phyloP scores from a whole-genome alignment of 2,113 vertebrate genomes.

The Carassius auratus region DNA sequence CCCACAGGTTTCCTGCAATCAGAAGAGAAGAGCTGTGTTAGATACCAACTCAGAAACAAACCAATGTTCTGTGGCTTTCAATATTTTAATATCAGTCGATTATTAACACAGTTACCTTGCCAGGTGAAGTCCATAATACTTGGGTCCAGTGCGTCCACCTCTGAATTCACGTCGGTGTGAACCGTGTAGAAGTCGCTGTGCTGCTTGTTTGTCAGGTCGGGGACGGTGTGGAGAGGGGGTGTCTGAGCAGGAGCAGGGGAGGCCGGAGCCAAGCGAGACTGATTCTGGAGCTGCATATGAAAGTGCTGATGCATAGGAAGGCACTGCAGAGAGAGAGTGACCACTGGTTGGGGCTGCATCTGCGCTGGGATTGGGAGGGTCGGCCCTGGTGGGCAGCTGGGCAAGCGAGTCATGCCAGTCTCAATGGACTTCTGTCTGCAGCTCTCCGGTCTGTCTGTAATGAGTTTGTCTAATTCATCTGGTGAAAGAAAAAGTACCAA shows the following conservation, averaged over 20 bases:
- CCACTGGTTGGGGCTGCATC: constrained; percentile 82
- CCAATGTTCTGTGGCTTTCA: neutral
- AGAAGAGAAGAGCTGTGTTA: neutral
- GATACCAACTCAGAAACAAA: neutral
- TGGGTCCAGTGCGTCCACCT: constrained; percentile 92
- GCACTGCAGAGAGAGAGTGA: constrained; percentile 89
- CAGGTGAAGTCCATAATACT: constrained; percentile 97
- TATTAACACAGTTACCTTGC: constrained; percentile 80
- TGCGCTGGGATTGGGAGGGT: constrained; percentile 73
- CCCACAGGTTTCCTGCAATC: constrained; percentile 91
- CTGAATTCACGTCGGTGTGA: constrained; percentile 79
- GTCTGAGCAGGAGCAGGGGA: constrained; percentile 91
- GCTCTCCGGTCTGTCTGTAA: constrained; percentile 91
- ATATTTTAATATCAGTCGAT: neutral
- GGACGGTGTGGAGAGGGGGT: constrained; percentile 84
- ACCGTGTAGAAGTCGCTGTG: constrained; percentile 79
- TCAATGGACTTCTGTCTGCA: constrained; percentile 82
- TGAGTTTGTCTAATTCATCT: constrained; percentile 98
- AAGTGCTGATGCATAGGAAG: constrained; percentile 83
- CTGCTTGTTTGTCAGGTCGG: constrained; percentile 76
- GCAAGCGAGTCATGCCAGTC: constrained; percentile 68
- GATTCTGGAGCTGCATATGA: constrained; percentile 87
- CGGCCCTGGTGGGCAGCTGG: constrained; percentile 69
- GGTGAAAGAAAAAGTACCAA: constrained; percentile 51
- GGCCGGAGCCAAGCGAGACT: constrained; percentile 82